A percentile compares a stretch with the other conserved stretches of the same genome.
These are phyloP conservation scores for Drosophila kambysellisi DNA, from an alignment of 2,888 invertebrate genomes.

Conservation along the genomic window DNA sequence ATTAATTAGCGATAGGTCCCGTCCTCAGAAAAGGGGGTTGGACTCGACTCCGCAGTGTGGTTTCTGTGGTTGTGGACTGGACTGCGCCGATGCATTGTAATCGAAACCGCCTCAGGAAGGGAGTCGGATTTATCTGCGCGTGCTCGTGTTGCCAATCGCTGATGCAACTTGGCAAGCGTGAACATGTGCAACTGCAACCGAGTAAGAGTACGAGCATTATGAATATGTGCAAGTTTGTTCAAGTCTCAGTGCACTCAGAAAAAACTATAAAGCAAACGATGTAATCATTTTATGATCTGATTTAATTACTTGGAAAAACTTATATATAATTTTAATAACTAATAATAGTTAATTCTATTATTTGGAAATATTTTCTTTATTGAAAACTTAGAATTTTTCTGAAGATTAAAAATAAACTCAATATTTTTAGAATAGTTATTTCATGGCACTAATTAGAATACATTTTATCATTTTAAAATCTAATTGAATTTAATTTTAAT, in stretches of 20 bases:
- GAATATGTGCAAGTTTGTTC: neutral
- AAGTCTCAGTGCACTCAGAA: neutral
- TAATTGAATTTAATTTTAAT: neutral
- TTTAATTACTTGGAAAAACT: neutral
- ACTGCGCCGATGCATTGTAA: conserved; percentile 25
- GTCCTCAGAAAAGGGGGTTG: conserved; percentile 9
- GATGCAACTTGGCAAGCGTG: conserved; percentile 29
- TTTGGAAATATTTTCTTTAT: neutral
- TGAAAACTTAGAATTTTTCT: neutral
- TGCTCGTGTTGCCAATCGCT: conserved; percentile 59
- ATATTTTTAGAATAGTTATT: no score
- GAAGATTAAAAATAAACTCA: no score
- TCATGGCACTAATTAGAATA: no score
- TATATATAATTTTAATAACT: neutral
- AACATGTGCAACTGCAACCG: conserved; percentile 57
- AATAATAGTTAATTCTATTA: neutral
- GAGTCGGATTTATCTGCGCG: conserved; percentile 59
- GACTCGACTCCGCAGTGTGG: neutral
- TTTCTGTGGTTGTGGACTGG: neutral
- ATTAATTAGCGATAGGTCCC: conserved; percentile 65
- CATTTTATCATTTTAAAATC: no score
- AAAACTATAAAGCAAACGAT: neutral
- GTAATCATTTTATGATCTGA: neutral
- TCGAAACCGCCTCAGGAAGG: conserved; percentile 26
- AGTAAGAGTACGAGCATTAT: conserved; percentile 28